phyloP scores from a whole-genome alignment of 2,888 invertebrate species.

The Lottia gigantea region DNA sequence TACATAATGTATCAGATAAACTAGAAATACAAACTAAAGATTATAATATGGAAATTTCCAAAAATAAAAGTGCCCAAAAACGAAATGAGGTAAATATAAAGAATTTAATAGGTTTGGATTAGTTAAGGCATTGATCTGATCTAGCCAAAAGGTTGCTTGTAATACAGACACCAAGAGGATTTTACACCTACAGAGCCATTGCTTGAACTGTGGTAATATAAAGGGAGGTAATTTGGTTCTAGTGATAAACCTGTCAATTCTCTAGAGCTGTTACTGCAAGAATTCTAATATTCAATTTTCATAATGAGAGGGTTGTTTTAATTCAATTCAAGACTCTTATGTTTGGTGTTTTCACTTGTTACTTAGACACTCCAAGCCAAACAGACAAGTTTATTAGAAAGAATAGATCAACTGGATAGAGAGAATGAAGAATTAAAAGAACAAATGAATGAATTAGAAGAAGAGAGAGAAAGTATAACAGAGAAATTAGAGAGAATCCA shows the following conservation, averaged over 20 bases:
- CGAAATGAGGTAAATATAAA: constrained; percentile 55
- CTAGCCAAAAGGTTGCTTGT: too few relatives aligned
- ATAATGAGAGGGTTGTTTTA: too few relatives aligned
- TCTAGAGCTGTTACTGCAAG: too few relatives aligned
- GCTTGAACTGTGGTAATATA: too few relatives aligned
- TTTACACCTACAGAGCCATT: too few relatives aligned
- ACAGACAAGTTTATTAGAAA: constrained; percentile 53
- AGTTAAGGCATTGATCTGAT: too few relatives aligned
- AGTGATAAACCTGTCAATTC: too few relatives aligned
- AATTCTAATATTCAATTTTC: not conserved
- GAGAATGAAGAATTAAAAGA: constrained; percentile 59
- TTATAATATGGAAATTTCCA: constrained; percentile 56
- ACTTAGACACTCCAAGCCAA: constrained; percentile 61
- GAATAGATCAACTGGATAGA: constrained; percentile 54
- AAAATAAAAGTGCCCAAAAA: constrained; percentile 55
- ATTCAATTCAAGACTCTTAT: too few relatives aligned
- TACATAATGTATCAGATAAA: constrained; percentile 45
- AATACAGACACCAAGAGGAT: too few relatives aligned
- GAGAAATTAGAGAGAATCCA: constrained; percentile 39
- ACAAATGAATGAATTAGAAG: constrained; percentile 57
- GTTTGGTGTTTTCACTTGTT: not conserved
- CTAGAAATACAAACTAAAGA: constrained; percentile 48
- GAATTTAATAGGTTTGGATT: too few relatives aligned
- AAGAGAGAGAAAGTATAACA: constrained; percentile 51
- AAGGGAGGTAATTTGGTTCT: too few relatives aligned